Conservation (phyloP, 2,113 vertebrate genomes). For the Empidonax traillii region DNA sequence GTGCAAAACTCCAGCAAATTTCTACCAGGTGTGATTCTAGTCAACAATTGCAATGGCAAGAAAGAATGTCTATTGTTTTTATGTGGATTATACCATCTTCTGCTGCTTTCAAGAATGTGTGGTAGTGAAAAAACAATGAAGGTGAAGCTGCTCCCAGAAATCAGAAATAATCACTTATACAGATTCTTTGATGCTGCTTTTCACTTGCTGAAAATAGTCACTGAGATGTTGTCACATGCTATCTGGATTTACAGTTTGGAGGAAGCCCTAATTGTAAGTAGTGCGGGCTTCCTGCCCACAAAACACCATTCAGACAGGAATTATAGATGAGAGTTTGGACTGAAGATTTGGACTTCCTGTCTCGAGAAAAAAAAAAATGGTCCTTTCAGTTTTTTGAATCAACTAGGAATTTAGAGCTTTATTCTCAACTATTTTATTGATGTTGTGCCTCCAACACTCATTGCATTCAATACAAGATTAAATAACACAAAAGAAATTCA, state of each 20-base stretch:
- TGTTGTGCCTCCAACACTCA: not conserved
- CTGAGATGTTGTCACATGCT: not conserved
- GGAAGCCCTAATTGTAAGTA: not conserved
- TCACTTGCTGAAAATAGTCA: not conserved
- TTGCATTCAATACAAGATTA: not conserved
- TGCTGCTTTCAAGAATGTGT: not conserved
- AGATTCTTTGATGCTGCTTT: not conserved
- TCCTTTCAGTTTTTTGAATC: not conserved
- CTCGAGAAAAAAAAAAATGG: not conserved
- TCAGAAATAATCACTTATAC: not conserved
- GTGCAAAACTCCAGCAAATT: not conserved
- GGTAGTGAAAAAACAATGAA: not conserved
- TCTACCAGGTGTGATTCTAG: not conserved
- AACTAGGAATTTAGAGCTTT: not conserved
- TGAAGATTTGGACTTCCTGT: not conserved
- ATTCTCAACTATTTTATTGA: not conserved
- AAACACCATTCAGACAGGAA: not conserved
- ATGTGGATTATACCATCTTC: not conserved
- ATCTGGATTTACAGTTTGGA: not conserved
- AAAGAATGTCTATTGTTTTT: not conserved
- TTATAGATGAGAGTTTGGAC: not conserved
- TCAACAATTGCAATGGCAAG: not conserved
- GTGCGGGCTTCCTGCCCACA: not conserved
- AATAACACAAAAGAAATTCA: not conserved
- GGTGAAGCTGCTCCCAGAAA: not conserved